Evolutionary conservation across 2,888 invertebrate genomes (phyloP).

Genomic region (Ormyrus pomaceus): DNA sequence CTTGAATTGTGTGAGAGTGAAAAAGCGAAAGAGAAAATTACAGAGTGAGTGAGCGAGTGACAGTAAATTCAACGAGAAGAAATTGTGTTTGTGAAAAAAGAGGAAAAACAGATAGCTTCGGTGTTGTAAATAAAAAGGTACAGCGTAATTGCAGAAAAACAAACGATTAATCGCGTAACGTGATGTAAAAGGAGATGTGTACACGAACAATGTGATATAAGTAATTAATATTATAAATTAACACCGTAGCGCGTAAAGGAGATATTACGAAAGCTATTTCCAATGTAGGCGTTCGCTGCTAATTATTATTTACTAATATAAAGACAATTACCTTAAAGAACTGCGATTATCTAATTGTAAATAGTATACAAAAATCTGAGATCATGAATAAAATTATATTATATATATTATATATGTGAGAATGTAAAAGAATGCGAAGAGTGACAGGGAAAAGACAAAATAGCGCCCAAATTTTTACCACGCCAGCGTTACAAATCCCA

Average conservation of each 20-base stretch:
- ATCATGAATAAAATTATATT: slow-evolving; percentile 61
- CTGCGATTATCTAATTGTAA: slow-evolving; percentile 68
- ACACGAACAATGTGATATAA: slow-evolving; percentile 75
- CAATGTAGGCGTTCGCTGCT: slow-evolving; percentile 70
- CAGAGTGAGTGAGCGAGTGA: slow-evolving; percentile 44
- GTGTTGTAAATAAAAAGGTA: slow-evolving; percentile 56
- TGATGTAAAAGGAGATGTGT: slow-evolving; percentile 59
- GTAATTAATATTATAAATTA: slow-evolving; percentile 73
- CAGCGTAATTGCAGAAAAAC: slow-evolving; percentile 46
- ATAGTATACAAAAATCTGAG: slow-evolving; percentile 68
- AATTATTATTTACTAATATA: slow-evolving; percentile 69
- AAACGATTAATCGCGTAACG: slow-evolving; percentile 54
- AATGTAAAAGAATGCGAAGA: slow-evolving; percentile 49
- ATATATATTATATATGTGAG: slow-evolving; percentile 64
- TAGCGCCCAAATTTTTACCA: slow-evolving; percentile 60
- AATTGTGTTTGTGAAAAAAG: slow-evolving; percentile 41
- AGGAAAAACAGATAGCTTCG: slow-evolving; percentile 43
- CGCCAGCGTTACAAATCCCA: slow-evolving; percentile 62
- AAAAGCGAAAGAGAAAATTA: slow-evolving; percentile 53
- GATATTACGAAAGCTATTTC: slow-evolving; percentile 65
- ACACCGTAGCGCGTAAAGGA: slow-evolving; percentile 70
- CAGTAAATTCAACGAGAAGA: slow-evolving; percentile 55
- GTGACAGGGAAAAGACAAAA: slow-evolving; percentile 42
- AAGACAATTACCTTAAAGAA: slow-evolving; percentile 60
- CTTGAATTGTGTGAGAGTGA: slow-evolving; percentile 45